phyloP scores from a whole-genome alignment of 92 coral and sea anemone genomes.

The Porites rus region DNA sequence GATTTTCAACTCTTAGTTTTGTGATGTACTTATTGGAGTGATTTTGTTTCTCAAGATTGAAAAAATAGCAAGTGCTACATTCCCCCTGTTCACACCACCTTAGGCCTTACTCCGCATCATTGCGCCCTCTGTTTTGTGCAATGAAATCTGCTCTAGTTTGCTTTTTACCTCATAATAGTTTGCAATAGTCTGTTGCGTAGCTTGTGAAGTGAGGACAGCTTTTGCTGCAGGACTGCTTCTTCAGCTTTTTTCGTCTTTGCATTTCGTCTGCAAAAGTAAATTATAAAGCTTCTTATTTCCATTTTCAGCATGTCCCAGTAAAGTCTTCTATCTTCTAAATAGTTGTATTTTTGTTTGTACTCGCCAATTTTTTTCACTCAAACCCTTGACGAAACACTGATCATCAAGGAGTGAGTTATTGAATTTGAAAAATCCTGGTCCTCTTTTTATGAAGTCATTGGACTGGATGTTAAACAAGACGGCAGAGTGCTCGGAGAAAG shows the following conservation, averaged over 20 bases:
- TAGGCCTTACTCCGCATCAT: background rate
- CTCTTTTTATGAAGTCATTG: background rate
- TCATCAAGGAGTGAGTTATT: slow-evolving; percentile 15
- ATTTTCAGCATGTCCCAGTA: slow-evolving; percentile 18
- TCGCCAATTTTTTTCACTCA: slow-evolving; percentile 1
- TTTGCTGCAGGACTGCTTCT: no score
- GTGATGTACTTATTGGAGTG: background rate
- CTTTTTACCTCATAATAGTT: slow-evolving; percentile 1
- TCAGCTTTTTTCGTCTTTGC: no score
- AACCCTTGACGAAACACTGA: slow-evolving; percentile 3
- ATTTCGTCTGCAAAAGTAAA: background rate
- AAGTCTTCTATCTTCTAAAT: slow-evolving; percentile 3
- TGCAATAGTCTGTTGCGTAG: slow-evolving; percentile 3
- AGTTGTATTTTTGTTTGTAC: slow-evolving; percentile 21
- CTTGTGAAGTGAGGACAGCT: no score
- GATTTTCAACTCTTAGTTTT: slow-evolving; percentile 1
- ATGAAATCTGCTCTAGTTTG: slow-evolving; percentile 7
- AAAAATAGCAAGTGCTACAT: slow-evolving; percentile 1
- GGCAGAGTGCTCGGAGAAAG: background rate
- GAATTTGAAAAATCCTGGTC: slow-evolving; percentile 21
- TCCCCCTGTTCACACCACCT: slow-evolving; percentile 10
- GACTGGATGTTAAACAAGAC: background rate
- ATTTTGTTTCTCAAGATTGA: background rate
- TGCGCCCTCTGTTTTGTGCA: slow-evolving; percentile 20
- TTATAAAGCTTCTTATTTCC: background rate